Base-by-base conservation (phyloP, 1,140 invertebrate genomes). In the Conus betulinus region DNA sequence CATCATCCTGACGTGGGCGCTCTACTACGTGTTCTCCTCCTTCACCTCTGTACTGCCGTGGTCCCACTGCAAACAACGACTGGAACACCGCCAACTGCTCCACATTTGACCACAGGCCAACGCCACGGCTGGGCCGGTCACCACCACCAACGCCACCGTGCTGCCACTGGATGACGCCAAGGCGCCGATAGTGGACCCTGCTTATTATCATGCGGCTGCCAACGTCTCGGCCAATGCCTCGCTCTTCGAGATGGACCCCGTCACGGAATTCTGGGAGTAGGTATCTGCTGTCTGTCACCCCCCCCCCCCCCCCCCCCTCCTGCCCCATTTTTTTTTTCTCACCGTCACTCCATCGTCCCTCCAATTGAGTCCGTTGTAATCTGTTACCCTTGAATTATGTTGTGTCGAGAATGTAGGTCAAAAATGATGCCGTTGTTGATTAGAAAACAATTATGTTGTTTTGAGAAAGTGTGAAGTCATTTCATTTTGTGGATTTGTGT, bases 21-120 rank as follows among this genome's bases (percentile, higher is more conserved):
- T 95, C 53, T 95, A 94, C 88, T 95, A 95, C 89, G 89, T 95
- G 23, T 92, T 94, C 84, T 89, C 93, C 7, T 95, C 94, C n/a
- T 95, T 95, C 90, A 92, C 88, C 11, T 78, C 91, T 15, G 91
- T 92, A 11, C 90, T 96, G 17, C 95, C 96, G 0, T 96, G 96
- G 96, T 94, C 93, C 20, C 90, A 93, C 84, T 96, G 95, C 87
- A 91, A 91, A 93, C 55, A 95, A 96, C 88, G 89, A 90, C 60
- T 96, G 95, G 95, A 96, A 96, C 89, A 94, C 95, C 0, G 87
- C 91, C n/a, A 89, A 91, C 53, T 93, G 94, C 81, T 87, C 88
- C 25, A 87, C 88, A 79, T 88, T 89, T 84, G 82, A 83, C 71
- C 39, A 39, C 39, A 39, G 39, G 52, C 55, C n/a, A 27, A 25